A percentile compares a stretch with the other conserved stretches of the same genome.
Conservation (phyloP, 1,140 invertebrate genomes). For the Proales similis region DNA sequence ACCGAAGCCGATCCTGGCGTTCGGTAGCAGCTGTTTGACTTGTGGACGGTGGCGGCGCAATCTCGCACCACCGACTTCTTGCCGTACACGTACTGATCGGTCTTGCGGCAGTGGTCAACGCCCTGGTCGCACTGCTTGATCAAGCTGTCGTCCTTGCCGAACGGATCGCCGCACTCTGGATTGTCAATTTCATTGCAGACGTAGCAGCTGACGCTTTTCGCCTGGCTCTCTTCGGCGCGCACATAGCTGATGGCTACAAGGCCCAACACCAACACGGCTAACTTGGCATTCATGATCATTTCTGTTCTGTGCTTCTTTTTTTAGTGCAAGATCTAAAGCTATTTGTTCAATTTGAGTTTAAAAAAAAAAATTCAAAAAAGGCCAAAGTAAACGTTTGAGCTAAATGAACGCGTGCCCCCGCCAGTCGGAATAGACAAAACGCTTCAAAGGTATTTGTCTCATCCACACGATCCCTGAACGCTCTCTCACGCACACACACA, state of each 20-base stretch:
- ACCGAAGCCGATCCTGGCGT: slow-evolving; percentile 16
- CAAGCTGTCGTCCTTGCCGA: background rate
- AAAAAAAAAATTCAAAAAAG: slow-evolving; percentile 14
- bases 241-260: slow-evolving; percentile 10
- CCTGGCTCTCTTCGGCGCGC: slow-evolving; percentile 7
- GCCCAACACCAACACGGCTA: background rate
- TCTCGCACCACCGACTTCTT: too few relatives aligned
- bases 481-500: too few relatives aligned
- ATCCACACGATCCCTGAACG: too few relatives aligned
- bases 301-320: slow-evolving; percentile 1
- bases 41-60: slow-evolving; percentile 13
- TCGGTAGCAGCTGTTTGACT: slow-evolving; percentile 7
- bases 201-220: slow-evolving; percentile 8
- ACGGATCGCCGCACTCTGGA: slow-evolving; percentile 3
- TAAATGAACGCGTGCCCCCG: too few relatives aligned
- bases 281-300: background rate
- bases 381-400: slow-evolving; percentile 6
- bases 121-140: slow-evolving; percentile 11
- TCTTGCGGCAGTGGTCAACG: slow-evolving; percentile 15
- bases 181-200: slow-evolving; percentile 16
- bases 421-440: too few relatives aligned
- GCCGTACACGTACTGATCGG: too few relatives aligned
- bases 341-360: background rate
- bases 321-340: background rate
- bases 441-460: too few relatives aligned